Base-by-base conservation (phyloP, 2,113 vertebrate species). In the Lamprologus lemairii region DNA sequence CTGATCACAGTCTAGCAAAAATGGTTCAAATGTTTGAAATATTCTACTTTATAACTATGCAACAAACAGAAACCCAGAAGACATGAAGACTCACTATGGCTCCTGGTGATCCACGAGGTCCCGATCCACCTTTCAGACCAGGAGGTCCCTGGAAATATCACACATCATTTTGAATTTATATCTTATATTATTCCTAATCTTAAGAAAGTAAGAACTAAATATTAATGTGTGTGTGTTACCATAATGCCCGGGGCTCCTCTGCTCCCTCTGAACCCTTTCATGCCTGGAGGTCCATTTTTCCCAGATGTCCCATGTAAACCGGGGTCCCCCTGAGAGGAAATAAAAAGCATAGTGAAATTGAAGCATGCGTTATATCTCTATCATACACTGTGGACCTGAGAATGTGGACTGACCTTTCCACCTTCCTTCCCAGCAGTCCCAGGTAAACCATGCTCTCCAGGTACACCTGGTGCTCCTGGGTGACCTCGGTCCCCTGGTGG, bases 391-490 rank as follows among this genome's bases (percentile, higher is more conserved):
- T 63, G 58, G 11, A 7, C 21, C 26, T 23, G 33, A 57, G 7
- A 42, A 26, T 54, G 23, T 42, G 49, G 6, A 81, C 95, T 65
- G 88, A 99, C 99, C 97, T 99, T 99, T 4, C 97, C 97, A 8
- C 99, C 98, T 94, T 99, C 98, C 85, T 99, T 99, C 35, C 99
- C 98, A 57, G 98, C 97, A 5, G 97, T 87, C 13, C 99, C 99
- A 33, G 98, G 98, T 85, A 99, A 97, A 37, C 99, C 99, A 80
- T 99, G 98, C 91, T 99, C 98, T 54, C 99, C 98, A 28, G 98
- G 98, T 54, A 97, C 98, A 1, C 98, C 98, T 13, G 98, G 97
- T 9, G 98, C 96, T 31, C 99, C 99, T 1, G 99, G 99, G 33
- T 99, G 98, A 33, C 99, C 99, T 81, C 98, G 95, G 60, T 99